Evolutionary conservation across 2,113 vertebrate species (phyloP).

Genomic region (Muscicapa adusta): DNA sequence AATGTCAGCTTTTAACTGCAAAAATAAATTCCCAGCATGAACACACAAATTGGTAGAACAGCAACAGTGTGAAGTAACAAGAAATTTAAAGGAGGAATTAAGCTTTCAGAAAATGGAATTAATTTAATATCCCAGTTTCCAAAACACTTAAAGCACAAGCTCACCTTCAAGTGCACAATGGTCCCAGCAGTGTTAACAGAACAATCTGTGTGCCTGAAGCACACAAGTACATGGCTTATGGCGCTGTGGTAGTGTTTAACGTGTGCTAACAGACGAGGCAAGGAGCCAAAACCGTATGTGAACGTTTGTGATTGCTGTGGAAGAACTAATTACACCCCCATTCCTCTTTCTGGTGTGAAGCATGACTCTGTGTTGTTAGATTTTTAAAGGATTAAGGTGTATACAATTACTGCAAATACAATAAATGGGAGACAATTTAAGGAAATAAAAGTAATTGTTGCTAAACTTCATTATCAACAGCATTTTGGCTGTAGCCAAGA

Average conservation of each 20-base stretch:
- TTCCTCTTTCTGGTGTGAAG: background rate
- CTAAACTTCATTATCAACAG: background rate
- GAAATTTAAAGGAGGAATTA: background rate
- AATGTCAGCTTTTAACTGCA: background rate
- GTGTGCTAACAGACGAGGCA: rapidly evolving
- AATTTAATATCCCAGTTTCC: background rate
- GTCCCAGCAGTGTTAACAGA: background rate
- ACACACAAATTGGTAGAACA: background rate
- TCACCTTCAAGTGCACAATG: background rate
- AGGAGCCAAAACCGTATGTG: background rate
- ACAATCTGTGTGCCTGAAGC: background rate
- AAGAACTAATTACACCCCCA: background rate
- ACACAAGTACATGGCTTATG: background rate
- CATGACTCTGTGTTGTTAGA: background rate
- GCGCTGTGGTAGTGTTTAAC: rapidly evolving
- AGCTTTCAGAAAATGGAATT: background rate
- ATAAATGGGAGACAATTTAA: background rate
- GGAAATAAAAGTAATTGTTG: background rate
- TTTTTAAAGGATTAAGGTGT: background rate
- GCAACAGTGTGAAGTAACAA: background rate
- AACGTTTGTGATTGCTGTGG: background rate
- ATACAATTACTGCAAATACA: background rate
- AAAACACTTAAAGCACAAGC: background rate
- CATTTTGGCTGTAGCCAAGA: background rate
- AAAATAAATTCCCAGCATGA: background rate